phyloP scores from a whole-genome alignment of 2,113 vertebrate genomes.

The Riparia riparia region DNA sequence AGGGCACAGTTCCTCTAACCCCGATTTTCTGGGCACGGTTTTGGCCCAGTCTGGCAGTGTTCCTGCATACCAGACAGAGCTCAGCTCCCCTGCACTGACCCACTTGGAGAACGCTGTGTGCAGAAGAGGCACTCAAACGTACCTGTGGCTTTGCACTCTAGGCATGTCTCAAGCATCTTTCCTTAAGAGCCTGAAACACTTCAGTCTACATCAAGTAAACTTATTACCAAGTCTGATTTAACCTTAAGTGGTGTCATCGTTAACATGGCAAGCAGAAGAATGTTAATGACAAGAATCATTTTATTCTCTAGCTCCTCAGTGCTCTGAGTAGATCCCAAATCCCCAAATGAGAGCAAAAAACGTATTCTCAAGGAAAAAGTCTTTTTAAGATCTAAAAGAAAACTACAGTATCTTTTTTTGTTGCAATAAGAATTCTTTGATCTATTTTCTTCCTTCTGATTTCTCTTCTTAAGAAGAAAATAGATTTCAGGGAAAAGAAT shows the following conservation, averaged over 20 bases:
- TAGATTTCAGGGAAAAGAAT: slow-evolving; percentile 11
- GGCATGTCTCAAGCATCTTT: not conserved
- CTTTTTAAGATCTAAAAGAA: slow-evolving; percentile 56
- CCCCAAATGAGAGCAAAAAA: not conserved
- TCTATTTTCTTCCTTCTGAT: slow-evolving; percentile 27
- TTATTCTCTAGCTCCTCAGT: slow-evolving; percentile 43
- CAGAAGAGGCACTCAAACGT: not conserved
- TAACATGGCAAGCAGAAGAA: slow-evolving; percentile 46
- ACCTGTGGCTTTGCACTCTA: slow-evolving; percentile 13
- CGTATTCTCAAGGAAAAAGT: not conserved
- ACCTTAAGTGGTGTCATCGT: slow-evolving; percentile 46
- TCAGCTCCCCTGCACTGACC: not conserved
- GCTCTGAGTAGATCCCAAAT: slow-evolving; percentile 49
- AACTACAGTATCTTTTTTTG: slow-evolving; percentile 28
- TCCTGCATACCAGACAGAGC: not conserved
- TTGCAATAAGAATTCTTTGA: slow-evolving; percentile 52
- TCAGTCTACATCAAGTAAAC: slow-evolving; percentile 47
- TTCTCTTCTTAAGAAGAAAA: slow-evolving; percentile 51
- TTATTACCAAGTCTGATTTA: slow-evolving; percentile 60
- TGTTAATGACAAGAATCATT: slow-evolving; percentile 46
- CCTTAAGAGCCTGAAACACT: slow-evolving; percentile 32
- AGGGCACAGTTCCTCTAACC: not conserved
- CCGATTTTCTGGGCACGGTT: not conserved
- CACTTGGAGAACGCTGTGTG: not conserved
- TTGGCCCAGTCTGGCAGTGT: not conserved